Evolutionary conservation across 2,888 invertebrate genomes (phyloP), one percentile per base, ranked within the genome.

Genomic region (Parascotia fuliginaria): DNA sequence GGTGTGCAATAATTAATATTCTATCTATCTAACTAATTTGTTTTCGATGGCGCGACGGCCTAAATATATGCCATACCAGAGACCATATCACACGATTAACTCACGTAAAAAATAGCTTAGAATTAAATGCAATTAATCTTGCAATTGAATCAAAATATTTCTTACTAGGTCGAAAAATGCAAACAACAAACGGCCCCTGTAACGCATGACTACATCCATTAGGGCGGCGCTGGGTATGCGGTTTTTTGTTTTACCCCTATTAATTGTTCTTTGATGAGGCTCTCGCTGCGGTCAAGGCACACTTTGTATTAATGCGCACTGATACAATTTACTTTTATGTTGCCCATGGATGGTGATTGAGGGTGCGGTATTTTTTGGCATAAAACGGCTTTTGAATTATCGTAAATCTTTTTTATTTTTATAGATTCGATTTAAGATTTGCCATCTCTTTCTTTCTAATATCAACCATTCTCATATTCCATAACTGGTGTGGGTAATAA

Each of bases 181-280:
- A 36, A 44, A 51, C 36, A 45, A 16, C 41, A 51, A 45, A 51
- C 41, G 41, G 32, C 32, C 41, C 12, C 34, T 41, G 37, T 45
- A 41, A 45, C 50, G 44, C 44, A 51, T 72, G 75, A 61, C 71
- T 68, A 70, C 70, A 64, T 75, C 73, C 70, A 77, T 81, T 80
- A 73, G 58, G 60, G 63, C 52, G 46, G 45, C 49, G 54, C 55
- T 38, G 63, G 36, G 54, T 58, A 38, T 27, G 73, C 53, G 70
- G 74, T 67, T 75, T 79, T 77, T 78, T 70, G 69, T 73, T 62
- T 48, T 55, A 68, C 70, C 75, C 70, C 73, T 73, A 77, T 77
- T 79, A 79, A 80, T 79, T 78, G 76, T 77, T 73, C 74, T 73
- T 78, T 81, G 79, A 80, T 78, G 77, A 80, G 65, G 56, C 60